Conservation (phyloP, 2,888 invertebrate genomes). For the Hirtodrosophila duncani region DNA sequence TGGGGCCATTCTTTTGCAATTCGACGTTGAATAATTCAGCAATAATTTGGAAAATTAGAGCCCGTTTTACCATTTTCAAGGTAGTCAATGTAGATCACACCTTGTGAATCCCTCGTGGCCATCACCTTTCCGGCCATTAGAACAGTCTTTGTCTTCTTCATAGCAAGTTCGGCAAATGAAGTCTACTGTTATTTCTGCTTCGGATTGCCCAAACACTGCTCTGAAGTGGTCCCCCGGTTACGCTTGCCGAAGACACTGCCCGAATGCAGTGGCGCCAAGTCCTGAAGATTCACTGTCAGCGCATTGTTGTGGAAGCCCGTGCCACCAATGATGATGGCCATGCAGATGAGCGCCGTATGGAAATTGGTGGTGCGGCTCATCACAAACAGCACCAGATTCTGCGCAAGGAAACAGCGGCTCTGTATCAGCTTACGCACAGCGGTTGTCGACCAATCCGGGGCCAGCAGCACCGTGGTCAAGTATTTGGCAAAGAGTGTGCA, state of each 20-base stretch:
- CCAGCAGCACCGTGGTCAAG: conserved; percentile 81
- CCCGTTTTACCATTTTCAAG: too few relatives aligned
- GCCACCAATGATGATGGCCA: conserved; percentile 79
- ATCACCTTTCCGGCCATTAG: too few relatives aligned
- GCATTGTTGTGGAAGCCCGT: conserved; percentile 86
- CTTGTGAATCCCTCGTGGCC: too few relatives aligned
- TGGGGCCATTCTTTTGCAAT: too few relatives aligned
- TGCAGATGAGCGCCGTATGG: conserved; percentile 76
- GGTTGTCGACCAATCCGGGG: conserved; percentile 80
- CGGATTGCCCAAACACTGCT: too few relatives aligned
- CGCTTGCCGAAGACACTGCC: conserved; percentile 86
- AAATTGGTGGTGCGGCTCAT: conserved; percentile 78
- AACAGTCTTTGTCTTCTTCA: too few relatives aligned
- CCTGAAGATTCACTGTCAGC: conserved; percentile 85
- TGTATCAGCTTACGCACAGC: conserved; percentile 80
- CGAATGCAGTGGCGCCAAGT: conserved; percentile 85
- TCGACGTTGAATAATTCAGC: too few relatives aligned
- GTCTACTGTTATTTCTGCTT: too few relatives aligned
- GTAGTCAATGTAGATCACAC: too few relatives aligned
- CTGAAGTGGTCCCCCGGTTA: too few relatives aligned
- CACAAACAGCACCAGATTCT: conserved; percentile 79
- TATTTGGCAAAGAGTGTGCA: conserved; percentile 83
- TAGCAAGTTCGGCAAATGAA: too few relatives aligned
- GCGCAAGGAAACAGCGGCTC: conserved; percentile 79
- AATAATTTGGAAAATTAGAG: too few relatives aligned